These are phyloP conservation scores for Chymomyza amoena DNA, from an alignment of 2,888 invertebrate species.

Conservation along the genomic window DNA sequence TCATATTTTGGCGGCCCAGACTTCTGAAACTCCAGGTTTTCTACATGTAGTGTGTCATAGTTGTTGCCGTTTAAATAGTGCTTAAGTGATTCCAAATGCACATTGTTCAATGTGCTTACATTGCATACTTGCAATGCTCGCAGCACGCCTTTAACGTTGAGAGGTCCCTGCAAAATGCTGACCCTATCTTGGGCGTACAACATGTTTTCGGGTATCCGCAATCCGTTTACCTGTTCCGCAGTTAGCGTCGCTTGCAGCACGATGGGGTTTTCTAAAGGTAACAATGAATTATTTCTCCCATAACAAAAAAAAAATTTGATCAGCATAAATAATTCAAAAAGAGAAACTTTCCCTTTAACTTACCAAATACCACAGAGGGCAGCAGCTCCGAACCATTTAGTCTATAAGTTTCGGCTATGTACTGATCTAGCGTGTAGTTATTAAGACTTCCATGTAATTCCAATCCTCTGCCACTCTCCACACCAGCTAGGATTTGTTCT, in stretches of 20 bases:
- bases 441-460: slow-evolving; percentile 76
- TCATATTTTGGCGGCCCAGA: slow-evolving; percentile 76
- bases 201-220: slow-evolving; percentile 79
- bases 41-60: slow-evolving; percentile 67
- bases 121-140: slow-evolving; percentile 43
- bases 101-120: slow-evolving; percentile 59
- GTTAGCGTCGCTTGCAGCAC: slow-evolving; percentile 57
- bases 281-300: not conserved
- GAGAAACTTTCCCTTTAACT: slow-evolving; percentile 18
- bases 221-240: slow-evolving; percentile 71
- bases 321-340: no score
- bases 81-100: slow-evolving; percentile 51
- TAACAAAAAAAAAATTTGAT: not conserved
- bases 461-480: slow-evolving; percentile 52
- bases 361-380: slow-evolving; percentile 78
- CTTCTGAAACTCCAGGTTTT: slow-evolving; percentile 78
- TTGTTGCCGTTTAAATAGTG: slow-evolving; percentile 50
- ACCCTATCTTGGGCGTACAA: slow-evolving; percentile 70
- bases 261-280: slow-evolving; percentile 67
- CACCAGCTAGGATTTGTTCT: slow-evolving; percentile 61
- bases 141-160: slow-evolving; percentile 51
- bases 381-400: slow-evolving; percentile 79
- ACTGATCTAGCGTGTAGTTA: slow-evolving; percentile 78
- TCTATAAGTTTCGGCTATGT: slow-evolving; percentile 80
- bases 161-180: slow-evolving; percentile 45